These are phyloP conservation scores for Saturnia japonica DNA, from an alignment of 2,888 invertebrate species.

Conservation along the genomic window DNA sequence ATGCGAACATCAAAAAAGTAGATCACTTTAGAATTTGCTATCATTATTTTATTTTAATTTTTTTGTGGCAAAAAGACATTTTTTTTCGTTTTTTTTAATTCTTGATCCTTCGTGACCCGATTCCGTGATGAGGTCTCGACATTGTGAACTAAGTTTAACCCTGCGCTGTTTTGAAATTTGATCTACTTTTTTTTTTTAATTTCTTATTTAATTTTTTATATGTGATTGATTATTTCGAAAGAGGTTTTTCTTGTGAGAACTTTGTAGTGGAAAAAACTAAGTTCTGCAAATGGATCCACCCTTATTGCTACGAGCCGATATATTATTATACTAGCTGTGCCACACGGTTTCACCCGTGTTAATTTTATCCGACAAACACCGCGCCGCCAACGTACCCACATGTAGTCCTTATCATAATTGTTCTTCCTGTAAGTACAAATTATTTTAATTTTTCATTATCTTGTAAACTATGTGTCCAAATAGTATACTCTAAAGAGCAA, in stretches of 20 bases:
- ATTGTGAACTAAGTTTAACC: constrained; percentile 73
- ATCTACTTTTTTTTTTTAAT: constrained; percentile 57
- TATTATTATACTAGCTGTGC: background rate
- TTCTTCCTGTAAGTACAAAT: no score
- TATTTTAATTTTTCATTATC: no score
- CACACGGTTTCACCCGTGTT: no score
- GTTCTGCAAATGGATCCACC: background rate
- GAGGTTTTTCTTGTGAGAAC: constrained; percentile 58
- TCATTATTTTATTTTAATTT: constrained; percentile 49
- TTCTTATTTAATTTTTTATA: constrained; percentile 36
- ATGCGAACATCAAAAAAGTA: constrained; percentile 55
- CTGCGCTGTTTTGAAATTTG: constrained; percentile 72
- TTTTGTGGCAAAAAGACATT: constrained; percentile 33
- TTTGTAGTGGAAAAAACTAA: background rate
- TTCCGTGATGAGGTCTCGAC: constrained; percentile 76
- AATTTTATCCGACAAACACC: no score
- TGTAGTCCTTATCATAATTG: no score
- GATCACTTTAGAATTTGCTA: constrained; percentile 71
- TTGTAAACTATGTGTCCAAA: no score
- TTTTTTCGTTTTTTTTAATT: constrained; percentile 28
- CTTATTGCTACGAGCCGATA: background rate
- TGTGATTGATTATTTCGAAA: constrained; percentile 30
- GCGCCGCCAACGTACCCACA: no score
- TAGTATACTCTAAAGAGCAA: no score
- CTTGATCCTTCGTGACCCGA: constrained; percentile 59